These are phyloP conservation scores for Promerops cafer DNA, from an alignment of 2,113 vertebrate species.

Conservation along the genomic window DNA sequence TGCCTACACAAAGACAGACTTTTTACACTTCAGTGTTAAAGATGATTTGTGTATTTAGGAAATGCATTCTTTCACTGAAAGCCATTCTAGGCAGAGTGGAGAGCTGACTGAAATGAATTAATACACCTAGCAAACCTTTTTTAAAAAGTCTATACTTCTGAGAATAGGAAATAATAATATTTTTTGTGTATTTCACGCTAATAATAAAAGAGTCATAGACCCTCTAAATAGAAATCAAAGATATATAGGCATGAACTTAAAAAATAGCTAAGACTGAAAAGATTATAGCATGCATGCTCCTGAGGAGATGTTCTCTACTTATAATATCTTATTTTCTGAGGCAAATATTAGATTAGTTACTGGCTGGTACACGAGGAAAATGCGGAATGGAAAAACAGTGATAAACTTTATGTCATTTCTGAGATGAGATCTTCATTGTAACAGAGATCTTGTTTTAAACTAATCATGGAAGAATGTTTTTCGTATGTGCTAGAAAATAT, in stretches of 20 bases:
- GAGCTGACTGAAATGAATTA: neutral
- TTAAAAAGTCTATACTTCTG: neutral
- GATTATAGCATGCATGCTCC: neutral
- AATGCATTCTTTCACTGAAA: conserved; percentile 29
- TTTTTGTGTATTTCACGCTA: neutral
- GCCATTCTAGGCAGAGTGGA: conserved; percentile 4
- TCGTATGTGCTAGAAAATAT: neutral
- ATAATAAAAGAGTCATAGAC: neutral
- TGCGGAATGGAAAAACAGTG: neutral
- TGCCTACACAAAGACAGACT: neutral
- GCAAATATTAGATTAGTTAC: neutral
- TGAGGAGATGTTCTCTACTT: neutral
- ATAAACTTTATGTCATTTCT: neutral
- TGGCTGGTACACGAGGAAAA: neutral
- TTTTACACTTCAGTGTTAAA: conserved; percentile 14
- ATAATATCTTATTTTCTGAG: neutral
- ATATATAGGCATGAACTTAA: neutral
- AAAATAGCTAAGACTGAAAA: neutral
- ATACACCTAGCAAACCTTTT: neutral
- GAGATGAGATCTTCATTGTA: neutral
- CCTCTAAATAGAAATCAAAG: neutral
- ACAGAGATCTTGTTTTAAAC: neutral
- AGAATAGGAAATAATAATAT: neutral
- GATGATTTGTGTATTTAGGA: conserved; percentile 46
- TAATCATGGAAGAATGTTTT: neutral